Percentiles rank a stretch among this genome's conserved stretches.
These are phyloP conservation scores for Propithecus deckenii DNA, from an alignment of 2,797 vertebrate genomes.

Conservation along the genomic window DNA sequence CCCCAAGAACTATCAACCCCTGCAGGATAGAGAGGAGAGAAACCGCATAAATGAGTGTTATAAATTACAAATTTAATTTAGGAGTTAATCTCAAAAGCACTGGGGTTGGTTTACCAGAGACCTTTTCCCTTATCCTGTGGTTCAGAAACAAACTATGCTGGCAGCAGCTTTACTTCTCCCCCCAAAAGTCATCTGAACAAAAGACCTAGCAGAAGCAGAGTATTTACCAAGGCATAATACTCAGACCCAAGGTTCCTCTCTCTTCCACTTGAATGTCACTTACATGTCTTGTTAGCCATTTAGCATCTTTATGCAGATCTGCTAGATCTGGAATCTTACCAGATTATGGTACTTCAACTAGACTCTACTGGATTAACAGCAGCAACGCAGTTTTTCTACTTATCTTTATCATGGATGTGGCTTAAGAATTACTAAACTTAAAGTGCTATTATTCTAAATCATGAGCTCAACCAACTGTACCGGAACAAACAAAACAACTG, in stretches of 20 bases:
- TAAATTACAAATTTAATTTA: conserved; percentile 27
- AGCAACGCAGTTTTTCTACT: conserved; percentile 3
- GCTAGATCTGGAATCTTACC: neutral
- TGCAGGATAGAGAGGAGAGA: conserved; percentile 79
- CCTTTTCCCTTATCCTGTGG: neutral
- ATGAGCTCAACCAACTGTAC: neutral
- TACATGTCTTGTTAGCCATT: neutral
- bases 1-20: conserved; percentile 94
- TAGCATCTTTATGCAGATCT: neutral
- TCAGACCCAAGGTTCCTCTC: neutral
- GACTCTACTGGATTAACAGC: neutral
- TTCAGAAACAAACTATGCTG: conserved; percentile 16
- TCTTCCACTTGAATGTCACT: neutral
- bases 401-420: conserved; percentile 23
- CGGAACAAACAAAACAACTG: neutral
- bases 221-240: neutral
- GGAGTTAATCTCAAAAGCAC: neutral
- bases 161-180: neutral
- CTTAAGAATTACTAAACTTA: neutral
- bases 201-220: neutral
- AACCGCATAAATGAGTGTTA: conserved; percentile 21
- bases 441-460: neutral
- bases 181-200: neutral
- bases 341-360: conserved; percentile 21
- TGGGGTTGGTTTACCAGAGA: neutral